Evolutionary conservation across 1,140 invertebrate species (phyloP), one percentile per base, ranked within the genome.

Genomic region (Helicoverpa armigera): DNA sequence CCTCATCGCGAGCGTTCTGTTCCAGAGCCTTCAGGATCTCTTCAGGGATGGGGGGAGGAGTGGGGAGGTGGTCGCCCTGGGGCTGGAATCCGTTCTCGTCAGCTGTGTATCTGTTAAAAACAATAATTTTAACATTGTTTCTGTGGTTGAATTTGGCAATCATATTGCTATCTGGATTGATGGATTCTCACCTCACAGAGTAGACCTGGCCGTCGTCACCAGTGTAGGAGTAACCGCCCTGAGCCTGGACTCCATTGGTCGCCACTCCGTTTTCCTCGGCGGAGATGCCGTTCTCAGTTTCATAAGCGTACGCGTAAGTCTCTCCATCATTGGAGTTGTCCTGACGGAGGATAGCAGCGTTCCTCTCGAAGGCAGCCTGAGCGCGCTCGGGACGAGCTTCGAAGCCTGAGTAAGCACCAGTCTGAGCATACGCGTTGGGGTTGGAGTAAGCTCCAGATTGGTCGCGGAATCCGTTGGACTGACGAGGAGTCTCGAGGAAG

Each of bases 1-100:
- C 23, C 80, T 95, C 93, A 72, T 95, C 92, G 10, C 89, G 85
- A 1, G 92, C 92, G 16, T 95, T 95, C 81, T 94, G 92, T 72
- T 92, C 92, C 78, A 91, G 80, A 75, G 92, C 89, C 84, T 86
- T 93, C 83, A 91, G 90, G 83, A 93, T 96, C 88, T 92, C 95
- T 83, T 93, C 95, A 50, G 97, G 97, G 82, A 97, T 96, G 31
- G 97, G 97, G 0, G 97, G 97, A 54, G 97, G 96, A 2, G 97
- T 97, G 14, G 98, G 98, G 18, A 98, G 89, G 90, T 98, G 97
- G 43, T 96, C 96, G 58, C 97, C 97, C 82, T 96, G 90, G 0
- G 97, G 97, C 67, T 96, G 96, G 92, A 98, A 98, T 7, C 97
- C 97, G 72, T 97, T 97, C 88, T 98, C 97, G 85, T 98, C 97